Evolutionary conservation across 2,797 vertebrate species (phyloP), one percentile per base, ranked within the genome.

Genomic region (Phoxinus dragarum): DNA sequence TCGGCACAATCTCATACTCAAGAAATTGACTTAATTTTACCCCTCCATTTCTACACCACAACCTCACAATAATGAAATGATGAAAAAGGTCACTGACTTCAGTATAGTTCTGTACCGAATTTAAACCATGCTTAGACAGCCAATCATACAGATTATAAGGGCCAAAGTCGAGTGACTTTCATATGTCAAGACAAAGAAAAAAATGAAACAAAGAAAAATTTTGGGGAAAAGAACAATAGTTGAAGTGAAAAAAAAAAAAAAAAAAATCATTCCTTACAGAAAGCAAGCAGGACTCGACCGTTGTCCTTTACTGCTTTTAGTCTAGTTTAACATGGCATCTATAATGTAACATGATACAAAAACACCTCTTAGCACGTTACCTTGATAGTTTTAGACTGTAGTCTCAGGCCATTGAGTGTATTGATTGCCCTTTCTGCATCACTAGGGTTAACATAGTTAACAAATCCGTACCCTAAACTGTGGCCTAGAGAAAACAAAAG

Each of bases 381-480:
- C 98, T 99, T 99, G 94, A 99, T 99, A 90, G 98, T 99, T 96
- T 99, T 99, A 94, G 98, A 99, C 94, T 99, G 98, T 92, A 99
- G 98, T 93, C 98, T 97, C 95, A 99, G 96, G 93, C 98, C 98
- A 89, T 99, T 99, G 95, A 99, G 96, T 80, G 98, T 99, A 96
- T 96, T 99, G 95, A 99, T 99, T 91, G 98, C 98, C 96, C 97
- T 97, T 95, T 99, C 98, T 86, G 98, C 98, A 92, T 99, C 98
- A 96, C 94, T 99, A 91, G 97, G 96, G 91, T 97, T 99, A 94
- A 99, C 97, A 73, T 98, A 99, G 96, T 99, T 99, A 96, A 99
- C 98, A 92, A 99, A 99, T 93, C 98, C 98, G 38, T 99, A 99
- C 93, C 98, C 98, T 96, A 99, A 97, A 97, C 98, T 99, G 96